Evolutionary conservation across 2,888 invertebrate species (phyloP), one percentile per base, ranked within the genome.

Genomic region (Ashinkailepas kermadecensis): DNA sequence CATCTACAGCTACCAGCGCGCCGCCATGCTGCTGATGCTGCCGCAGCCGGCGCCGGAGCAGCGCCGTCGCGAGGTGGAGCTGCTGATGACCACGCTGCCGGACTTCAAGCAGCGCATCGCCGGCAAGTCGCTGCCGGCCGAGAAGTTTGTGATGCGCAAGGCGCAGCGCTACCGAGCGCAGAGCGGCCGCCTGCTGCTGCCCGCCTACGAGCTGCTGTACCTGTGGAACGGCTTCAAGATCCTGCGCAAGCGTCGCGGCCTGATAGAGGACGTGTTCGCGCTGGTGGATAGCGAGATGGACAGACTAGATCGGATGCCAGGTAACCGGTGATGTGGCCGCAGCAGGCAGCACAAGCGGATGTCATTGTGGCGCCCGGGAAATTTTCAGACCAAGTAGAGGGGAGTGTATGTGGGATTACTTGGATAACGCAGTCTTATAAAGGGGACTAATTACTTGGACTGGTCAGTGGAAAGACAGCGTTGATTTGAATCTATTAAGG

Each of bases 71-170:
- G 78, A 78, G 58, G 15, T 78, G 23, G 23, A 57, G 4, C n/a
- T 13, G n/a, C 78, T 78, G 23, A 78, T 78, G 78, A 58, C 6
- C 58, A 78, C 78, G 78, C 58, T 78, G 78, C 94, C 96, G 6
- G 90, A 90, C 81, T 92, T 92, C 87, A 95, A 95, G 86, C 95
- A 96, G 86, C 91, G 94, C 82, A 95, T 98, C 82, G 97, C 97
- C 59, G 98, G 99, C 0, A 98, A 98, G 88, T 97, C 97, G 0
- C 88, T 99, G 84, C 98, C 99, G 2, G 93, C 97, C 92, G 98
- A 99, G 88, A 99, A 99, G 88, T 98, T 97, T 88, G 93, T 94
- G 79, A 91, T 95, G n/a, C 93, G 92, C 86, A 95, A 95, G 85
- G 91, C 95, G 78, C 91, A 92, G 84, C 91, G 96, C 81, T 97